A percentile compares a stretch with the other conserved stretches of the same genome.
Evolutionary conservation across 2,797 vertebrate species (phyloP).

Genomic region (Perodicticus potto): DNA sequence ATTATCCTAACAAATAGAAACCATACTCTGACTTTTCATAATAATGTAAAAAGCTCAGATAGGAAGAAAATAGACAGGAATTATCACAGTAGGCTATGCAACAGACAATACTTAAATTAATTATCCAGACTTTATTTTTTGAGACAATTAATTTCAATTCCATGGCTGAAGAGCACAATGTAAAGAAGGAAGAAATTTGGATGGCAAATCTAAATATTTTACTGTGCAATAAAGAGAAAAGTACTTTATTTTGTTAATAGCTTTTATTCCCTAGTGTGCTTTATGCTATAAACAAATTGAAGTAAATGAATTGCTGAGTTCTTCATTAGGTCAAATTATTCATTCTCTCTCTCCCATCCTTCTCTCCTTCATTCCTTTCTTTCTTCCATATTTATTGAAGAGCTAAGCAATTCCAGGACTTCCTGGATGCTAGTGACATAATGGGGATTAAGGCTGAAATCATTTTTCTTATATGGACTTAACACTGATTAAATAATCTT

Average conservation of each 20-base stretch:
- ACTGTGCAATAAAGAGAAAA: neutral
- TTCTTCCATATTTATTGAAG: neutral
- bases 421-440: neutral
- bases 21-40: neutral
- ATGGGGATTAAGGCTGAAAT: neutral
- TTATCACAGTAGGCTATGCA: neutral
- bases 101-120: neutral
- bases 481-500: neutral
- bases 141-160: neutral
- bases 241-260: neutral
- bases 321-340: neutral
- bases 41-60: neutral
- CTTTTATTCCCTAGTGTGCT: neutral
- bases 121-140: neutral
- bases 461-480: neutral
- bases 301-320: conserved; percentile 23
- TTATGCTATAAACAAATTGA: neutral
- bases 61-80: neutral
- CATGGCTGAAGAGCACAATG: neutral
- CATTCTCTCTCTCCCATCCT: neutral
- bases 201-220: neutral
- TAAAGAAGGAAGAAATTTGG: conserved; percentile 12
- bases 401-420: neutral
- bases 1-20: neutral
- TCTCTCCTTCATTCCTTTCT: too few relatives aligned